Base-by-base conservation (phyloP, 1,140 invertebrate genomes). In the Cydia strobilella region DNA sequence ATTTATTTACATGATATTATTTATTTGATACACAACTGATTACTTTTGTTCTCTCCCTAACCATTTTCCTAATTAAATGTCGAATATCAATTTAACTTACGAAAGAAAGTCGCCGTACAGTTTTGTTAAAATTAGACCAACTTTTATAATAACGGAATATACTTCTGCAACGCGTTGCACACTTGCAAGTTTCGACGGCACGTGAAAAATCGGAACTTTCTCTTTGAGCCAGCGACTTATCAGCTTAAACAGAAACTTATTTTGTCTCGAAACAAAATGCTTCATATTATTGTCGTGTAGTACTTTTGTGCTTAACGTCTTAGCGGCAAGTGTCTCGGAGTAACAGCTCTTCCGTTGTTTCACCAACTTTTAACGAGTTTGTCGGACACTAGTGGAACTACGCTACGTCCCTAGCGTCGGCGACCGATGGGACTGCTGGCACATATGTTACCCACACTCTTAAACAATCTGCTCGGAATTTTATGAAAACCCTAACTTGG, bases 291-390 rank as follows among this genome's bases (percentile, higher is more conserved):
- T 90, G 90, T 89, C 85, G 82, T 84, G 88, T 90, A 87, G 88
- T 88, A 89, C 86, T 92, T 90, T 90, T 87, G 84, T 90, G 90
- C 89, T 92, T 92, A 90, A 84, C 88, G 88, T 88, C 88, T 83
- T 78, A 83, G 84, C 84, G 79, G 86, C 88, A 87, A 91, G 90
- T 92, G 86, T 89, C 88, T 88, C 80, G 79, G 80, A 87, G 87
- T 86, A 87, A 89, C 85, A 86, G 76, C 82, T 86, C 84, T 88
- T 88, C 86, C 86, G 89, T 89, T 92, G 90, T 92, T 88, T 89
- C 84, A 76, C 87, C 82, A 92, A 92, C 84, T 92, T 92, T 92
- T 92, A 92, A 92, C 90, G 90, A 92, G 90, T 92, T 92, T 91
- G 89, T 90, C 82, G 90, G 90, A 91, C 89, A 88, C 79, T 83